These are phyloP conservation scores for Hermodice carunculata DNA, from an alignment of 2,888 invertebrate species.

Conservation along the genomic window DNA sequence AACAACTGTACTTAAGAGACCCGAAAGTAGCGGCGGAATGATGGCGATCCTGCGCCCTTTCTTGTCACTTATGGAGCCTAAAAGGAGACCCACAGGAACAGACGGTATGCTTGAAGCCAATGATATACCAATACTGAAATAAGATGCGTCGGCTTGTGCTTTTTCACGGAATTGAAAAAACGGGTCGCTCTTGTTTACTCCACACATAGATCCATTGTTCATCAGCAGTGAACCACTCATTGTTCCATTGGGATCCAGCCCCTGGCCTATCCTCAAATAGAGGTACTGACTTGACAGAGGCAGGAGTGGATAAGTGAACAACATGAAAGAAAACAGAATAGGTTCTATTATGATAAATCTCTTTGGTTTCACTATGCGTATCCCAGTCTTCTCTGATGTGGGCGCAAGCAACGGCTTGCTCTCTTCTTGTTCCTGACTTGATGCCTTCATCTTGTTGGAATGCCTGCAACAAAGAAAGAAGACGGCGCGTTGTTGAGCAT, in stretches of 20 bases:
- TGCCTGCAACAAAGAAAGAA: too few species aligned
- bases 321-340: constrained; percentile 12
- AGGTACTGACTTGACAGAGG: constrained; percentile 23
- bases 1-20: neutral
- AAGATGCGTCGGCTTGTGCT: constrained; percentile 18
- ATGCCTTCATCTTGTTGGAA: too few species aligned
- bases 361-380: constrained; percentile 3
- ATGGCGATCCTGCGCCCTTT: constrained; percentile 32
- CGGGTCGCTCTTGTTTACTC: constrained; percentile 15
- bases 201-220: constrained; percentile 2
- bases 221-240: neutral
- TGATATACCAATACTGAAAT: constrained; percentile 12
- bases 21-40: constrained; percentile 31
- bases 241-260: neutral
- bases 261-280: constrained; percentile 1
- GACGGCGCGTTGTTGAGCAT: too few species aligned
- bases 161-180: constrained; percentile 3
- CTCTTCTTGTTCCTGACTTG: too few species aligned
- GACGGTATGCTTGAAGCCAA: constrained; percentile 22
- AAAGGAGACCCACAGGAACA: constrained; percentile 21
- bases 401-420: too few species aligned
- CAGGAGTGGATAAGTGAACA: constrained; percentile 16
- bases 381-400: too few species aligned
- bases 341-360: constrained; percentile 29
- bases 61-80: constrained; percentile 35